phyloP scores from a whole-genome alignment of 2,113 vertebrate genomes.

The Ahaetulla prasina region DNA sequence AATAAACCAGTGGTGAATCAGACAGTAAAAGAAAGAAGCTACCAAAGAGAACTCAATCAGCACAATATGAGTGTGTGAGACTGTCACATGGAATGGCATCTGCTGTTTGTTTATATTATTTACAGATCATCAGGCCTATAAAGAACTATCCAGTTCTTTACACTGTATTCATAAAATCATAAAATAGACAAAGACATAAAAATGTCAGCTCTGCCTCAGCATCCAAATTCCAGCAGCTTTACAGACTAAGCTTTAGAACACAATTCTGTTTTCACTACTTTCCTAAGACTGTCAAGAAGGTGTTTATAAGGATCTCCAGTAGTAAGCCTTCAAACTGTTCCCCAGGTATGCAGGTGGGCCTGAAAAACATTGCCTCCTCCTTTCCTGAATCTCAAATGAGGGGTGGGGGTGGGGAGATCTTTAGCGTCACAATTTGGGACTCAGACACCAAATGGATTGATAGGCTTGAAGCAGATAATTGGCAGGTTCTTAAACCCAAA shows the following conservation, averaged over 20 bases:
- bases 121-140: neutral
- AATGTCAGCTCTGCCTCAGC: neutral
- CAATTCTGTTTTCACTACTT: neutral
- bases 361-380: neutral
- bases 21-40: neutral
- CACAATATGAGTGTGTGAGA: neutral
- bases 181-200: neutral
- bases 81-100: neutral
- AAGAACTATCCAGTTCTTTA: neutral
- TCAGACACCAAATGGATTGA: neutral
- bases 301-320: neutral
- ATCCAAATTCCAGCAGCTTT: neutral
- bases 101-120: neutral
- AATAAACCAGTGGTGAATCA: neutral
- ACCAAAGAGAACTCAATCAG: neutral
- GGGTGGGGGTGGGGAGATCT: neutral
- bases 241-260: neutral
- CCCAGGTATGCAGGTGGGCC: neutral
- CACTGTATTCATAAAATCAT: neutral
- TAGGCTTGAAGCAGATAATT: neutral
- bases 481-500: neutral
- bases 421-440: neutral
- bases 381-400: neutral
- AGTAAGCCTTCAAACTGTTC: neutral
- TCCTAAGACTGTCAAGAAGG: neutral